These are phyloP conservation scores for Apamea sordens DNA, from an alignment of 2,888 invertebrate species.

Conservation along the genomic window DNA sequence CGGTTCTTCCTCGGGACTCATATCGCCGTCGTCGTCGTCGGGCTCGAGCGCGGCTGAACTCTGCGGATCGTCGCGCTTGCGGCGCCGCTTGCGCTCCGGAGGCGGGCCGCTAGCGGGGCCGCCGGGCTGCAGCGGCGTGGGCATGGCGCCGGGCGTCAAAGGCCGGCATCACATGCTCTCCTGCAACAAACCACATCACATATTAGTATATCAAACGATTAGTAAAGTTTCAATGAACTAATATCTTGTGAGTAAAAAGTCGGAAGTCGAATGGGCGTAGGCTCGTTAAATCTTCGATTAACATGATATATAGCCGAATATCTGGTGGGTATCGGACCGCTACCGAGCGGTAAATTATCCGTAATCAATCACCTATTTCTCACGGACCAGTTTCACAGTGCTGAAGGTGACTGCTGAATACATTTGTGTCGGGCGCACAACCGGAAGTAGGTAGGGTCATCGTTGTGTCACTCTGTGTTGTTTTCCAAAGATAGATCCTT, in stretches of 20 bases:
- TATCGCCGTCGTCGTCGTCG: constrained; percentile 92
- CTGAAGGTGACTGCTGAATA: constrained; percentile 85
- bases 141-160: constrained; percentile 91
- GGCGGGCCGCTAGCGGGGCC: constrained; percentile 91
- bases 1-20: constrained; percentile 92
- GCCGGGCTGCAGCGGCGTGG: constrained; percentile 91
- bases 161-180: constrained; percentile 91
- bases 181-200: constrained; percentile 81
- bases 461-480: constrained; percentile 82
- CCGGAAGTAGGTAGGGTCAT: constrained; percentile 86
- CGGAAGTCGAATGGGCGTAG: constrained; percentile 17
- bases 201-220: constrained; percentile 25
- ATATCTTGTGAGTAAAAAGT: not conserved
- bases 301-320: constrained; percentile 56
- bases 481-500: constrained; percentile 78
- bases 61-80: constrained; percentile 91
- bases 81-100: constrained; percentile 91
- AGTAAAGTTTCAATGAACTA: constrained; percentile 10
- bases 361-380: constrained; percentile 82
- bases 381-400: constrained; percentile 84
- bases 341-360: constrained; percentile 67
- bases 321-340: constrained; percentile 64
- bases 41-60: constrained; percentile 90
- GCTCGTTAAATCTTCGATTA: constrained; percentile 28
- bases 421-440: constrained; percentile 80